Base-by-base conservation (phyloP, 2,888 invertebrate genomes). In the Eilema caniola region DNA sequence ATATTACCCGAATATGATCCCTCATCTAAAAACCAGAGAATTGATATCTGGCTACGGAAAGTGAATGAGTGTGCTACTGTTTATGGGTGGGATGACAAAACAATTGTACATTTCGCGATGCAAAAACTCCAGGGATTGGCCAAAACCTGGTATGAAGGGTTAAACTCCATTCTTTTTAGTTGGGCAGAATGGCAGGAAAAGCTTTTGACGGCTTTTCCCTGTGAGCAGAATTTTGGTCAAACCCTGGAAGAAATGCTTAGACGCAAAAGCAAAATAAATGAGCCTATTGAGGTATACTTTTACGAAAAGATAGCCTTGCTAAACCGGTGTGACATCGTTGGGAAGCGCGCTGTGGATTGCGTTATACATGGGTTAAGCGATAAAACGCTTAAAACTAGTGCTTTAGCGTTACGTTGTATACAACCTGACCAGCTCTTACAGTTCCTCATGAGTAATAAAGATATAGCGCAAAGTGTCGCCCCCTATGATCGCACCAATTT, bases 111-210 rank as follows among this genome's bases (percentile, higher is more conserved):
- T 16, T 68, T 62, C 20, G 14, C 60, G 8, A 24, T 61, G 53
- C 67, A 61, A 5, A 67, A 61, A 61, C 23, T 61, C 10, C 66
- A 60, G 12, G 24, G 62, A 12, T 31, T 62, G 12, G n/a, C 14
- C n/a, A 31, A 20, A 41, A 12, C 56, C 1, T 85, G 84, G 85
- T 83, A 79, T 33, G 76, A 83, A 59, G 75, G 81, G 7, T 57
- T 83, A 11, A 56, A 71, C 10, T 61, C 79, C 0, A 75, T 82
- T 8, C 16, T 82, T 1, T 83, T 74, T 56, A 69, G 69, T 0
- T 85, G 86, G 84, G 5, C 23, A 0, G 80, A 85, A 53, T 85
- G 85, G 84, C 83, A 83, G 64, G 61, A 62, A 4, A 84, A 83
- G 33, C 23, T 85, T 3, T 3, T 41, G 0, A 66, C 28, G 0